Evolutionary conservation across 2,888 invertebrate genomes (phyloP), one percentile per base, ranked within the genome.

Genomic region (Anaspis maculata): DNA sequence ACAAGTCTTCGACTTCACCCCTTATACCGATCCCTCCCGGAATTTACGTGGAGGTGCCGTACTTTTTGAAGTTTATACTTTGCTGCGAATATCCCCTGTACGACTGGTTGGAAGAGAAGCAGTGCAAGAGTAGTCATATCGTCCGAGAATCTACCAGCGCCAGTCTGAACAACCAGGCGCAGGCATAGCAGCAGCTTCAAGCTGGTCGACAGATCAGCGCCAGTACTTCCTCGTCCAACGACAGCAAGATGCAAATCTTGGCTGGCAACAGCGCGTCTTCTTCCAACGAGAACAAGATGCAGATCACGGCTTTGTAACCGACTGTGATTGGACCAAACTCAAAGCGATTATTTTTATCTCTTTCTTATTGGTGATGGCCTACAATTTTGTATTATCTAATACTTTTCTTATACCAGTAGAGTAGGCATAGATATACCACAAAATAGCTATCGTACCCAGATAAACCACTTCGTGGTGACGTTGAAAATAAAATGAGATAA

Each of bases 51-150:
- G 85, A 86, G 59, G 83, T 91, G 24, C 91, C 91, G 1, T 72
- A 73, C 53, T 83, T 82, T 44, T 64, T 92, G 28, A 91, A 91
- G 63, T 85, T 79, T 56, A 71, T 87, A 12, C 61, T 89, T 27
- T 91, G 91, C 64, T 91, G 89, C 57, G 92, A 92, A 62, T 89
- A 80, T 54, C 90, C 91, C 1, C 72, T 91, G 36, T 92, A 92
- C 60, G 81, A 91, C 59, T 81, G 79, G 3, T 66, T 79, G 51
- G 78, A 82, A 13, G 79, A 73, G 16, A 79, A 39, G 23, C 13
- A 36, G 2, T n/a, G n/a, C n/a, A 67, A 75, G 5, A 69, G 52
- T 4, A 46, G 56, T 3, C 57, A 62, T 34, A 75, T 77, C 42
- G 73, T 78, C 39, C 79, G 79, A 37, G 80, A 80, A 62, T 79